Evolutionary conservation across 2,797 vertebrate genomes (phyloP).

Genomic region (Meda fulgida): DNA sequence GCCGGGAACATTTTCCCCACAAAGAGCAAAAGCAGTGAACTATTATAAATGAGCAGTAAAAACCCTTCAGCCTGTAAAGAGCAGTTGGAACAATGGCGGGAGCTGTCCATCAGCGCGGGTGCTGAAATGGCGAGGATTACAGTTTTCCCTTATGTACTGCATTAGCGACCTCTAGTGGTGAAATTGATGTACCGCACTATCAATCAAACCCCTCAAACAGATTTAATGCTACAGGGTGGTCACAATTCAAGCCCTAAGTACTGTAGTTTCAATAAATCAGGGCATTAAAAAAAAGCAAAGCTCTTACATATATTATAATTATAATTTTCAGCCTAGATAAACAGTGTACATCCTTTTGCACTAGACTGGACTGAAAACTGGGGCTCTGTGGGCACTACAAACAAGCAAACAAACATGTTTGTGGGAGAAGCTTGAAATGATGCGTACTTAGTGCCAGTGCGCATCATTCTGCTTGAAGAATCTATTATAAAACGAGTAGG

Average conservation of each 20-base stretch:
- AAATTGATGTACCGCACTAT: neutral
- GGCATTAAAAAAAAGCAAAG: neutral
- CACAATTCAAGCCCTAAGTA: neutral
- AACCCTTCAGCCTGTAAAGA: conserved; percentile 1
- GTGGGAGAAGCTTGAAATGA: conserved; percentile 7
- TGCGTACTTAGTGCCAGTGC: neutral
- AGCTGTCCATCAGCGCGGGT: conserved; percentile 43
- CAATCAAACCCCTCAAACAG: neutral
- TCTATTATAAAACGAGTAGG: neutral
- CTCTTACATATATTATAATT: neutral
- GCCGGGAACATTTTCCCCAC: neutral
- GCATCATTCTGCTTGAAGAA: neutral
- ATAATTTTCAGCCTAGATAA: neutral
- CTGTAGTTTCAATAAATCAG: neutral
- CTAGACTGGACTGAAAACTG: neutral
- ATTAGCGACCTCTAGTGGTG: conserved; percentile 59
- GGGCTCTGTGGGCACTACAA: conserved; percentile 2
- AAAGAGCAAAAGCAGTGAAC: conserved; percentile 23
- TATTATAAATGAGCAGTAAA: conserved; percentile 19
- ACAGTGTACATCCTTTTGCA: neutral
- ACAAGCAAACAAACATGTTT: conserved; percentile 14
- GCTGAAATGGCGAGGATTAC: conserved; percentile 49
- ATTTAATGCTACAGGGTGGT: neutral
- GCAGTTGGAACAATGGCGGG: conserved; percentile 1
- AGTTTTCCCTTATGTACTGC: neutral